Percentiles rank a stretch among this genome's conserved stretches.
Conservation (phyloP, 1,140 invertebrate genomes). For the Drosophila paulistorum region DNA sequence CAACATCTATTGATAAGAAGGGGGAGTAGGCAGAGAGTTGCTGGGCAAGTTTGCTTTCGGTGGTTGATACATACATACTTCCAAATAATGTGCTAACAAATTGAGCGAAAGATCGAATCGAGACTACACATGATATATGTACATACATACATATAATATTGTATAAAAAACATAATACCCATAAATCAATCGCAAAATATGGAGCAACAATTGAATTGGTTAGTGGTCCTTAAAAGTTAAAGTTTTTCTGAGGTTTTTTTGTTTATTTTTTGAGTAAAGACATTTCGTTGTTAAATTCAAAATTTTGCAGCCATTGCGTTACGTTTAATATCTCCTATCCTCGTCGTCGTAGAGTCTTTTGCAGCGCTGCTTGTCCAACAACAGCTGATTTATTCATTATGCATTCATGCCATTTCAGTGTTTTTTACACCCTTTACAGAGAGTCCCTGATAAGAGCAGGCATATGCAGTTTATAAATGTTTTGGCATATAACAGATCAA, state of each 20-base stretch:
- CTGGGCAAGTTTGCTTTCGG: slow-evolving; percentile 1
- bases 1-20: slow-evolving; percentile 28
- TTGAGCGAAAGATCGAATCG: slow-evolving; percentile 58
- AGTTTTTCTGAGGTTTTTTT: neutral
- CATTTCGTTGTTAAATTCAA: neutral
- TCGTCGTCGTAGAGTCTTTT: neutral
- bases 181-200: slow-evolving; percentile 7
- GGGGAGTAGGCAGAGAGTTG: neutral
- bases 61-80: slow-evolving; percentile 33
- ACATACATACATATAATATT: slow-evolving; percentile 19
- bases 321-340: neutral
- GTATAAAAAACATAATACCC: neutral
- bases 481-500: neutral
- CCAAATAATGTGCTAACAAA: slow-evolving; percentile 58
- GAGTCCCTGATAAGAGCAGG: neutral
- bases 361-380: slow-evolving; percentile 4
- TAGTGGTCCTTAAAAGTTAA: neutral
- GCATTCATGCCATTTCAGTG: slow-evolving; percentile 14
- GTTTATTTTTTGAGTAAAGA: neutral
- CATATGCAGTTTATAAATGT: neutral
- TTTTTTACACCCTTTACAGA: neutral
- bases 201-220: neutral
- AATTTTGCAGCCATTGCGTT: neutral
- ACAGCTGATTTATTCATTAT: slow-evolving; percentile 19
- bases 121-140: slow-evolving; percentile 12